A percentile compares a stretch with the other conserved stretches of the same genome.
phyloP scores from a whole-genome alignment of 1,140 invertebrate species.

The Euura lappo region DNA sequence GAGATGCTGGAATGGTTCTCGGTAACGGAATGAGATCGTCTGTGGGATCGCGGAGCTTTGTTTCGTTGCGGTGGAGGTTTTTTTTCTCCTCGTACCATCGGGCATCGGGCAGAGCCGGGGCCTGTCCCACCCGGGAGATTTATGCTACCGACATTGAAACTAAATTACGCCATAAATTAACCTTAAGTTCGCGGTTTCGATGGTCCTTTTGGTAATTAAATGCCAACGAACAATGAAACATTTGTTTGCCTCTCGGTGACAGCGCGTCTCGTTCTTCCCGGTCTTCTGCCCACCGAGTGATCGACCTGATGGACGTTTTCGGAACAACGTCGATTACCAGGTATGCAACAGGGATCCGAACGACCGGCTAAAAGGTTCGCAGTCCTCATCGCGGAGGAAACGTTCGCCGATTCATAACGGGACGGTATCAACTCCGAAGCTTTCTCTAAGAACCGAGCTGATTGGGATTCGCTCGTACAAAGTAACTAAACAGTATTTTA shows the following conservation, averaged over 20 bases:
- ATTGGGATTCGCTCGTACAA: no score
- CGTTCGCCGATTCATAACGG: not conserved
- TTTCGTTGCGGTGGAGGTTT: slow-evolving; percentile 8
- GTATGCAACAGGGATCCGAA: not conserved
- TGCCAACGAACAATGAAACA: slow-evolving; percentile 18
- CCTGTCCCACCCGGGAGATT: slow-evolving; percentile 33
- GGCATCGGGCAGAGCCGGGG: slow-evolving; percentile 13
- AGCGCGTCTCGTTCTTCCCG: not conserved
- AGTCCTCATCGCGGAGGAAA: not conserved
- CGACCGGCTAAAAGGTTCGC: not conserved
- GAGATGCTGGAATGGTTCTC: not conserved
- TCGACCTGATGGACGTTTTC: slow-evolving; percentile 14
- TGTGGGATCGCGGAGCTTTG: not conserved
- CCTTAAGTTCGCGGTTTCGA: slow-evolving; percentile 31
- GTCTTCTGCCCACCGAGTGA: not conserved
- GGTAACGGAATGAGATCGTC: slow-evolving; percentile 4
- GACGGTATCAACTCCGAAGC: not conserved
- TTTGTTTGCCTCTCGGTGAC: slow-evolving; percentile 16
- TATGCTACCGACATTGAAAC: slow-evolving; percentile 39
- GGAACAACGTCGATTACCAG: slow-evolving; percentile 8
- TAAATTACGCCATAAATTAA: slow-evolving; percentile 44
- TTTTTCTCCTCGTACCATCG: slow-evolving; percentile 24
- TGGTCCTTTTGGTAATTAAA: slow-evolving; percentile 16
- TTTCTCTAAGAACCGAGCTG: not conserved
- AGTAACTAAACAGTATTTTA: no score